Percentiles rank a stretch among this genome's conserved stretches.
phyloP scores from a whole-genome alignment of 1,140 invertebrate species.

The Anoplolepis gracilipes region DNA sequence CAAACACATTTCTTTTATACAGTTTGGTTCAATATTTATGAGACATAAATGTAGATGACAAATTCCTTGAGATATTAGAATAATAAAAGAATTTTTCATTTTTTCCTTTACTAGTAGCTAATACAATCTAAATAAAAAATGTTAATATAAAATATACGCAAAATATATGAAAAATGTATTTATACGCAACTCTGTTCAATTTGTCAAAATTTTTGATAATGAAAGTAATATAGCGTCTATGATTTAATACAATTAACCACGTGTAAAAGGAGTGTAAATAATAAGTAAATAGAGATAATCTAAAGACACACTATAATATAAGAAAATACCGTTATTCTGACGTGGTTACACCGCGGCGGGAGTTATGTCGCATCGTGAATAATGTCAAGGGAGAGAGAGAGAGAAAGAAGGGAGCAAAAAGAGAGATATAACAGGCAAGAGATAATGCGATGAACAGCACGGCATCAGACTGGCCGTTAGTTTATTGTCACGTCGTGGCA shows the following conservation, averaged over 20 bases:
- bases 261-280: neutral
- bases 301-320: conserved; percentile 18
- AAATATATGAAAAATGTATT: neutral
- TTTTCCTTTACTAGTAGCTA: neutral
- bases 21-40: conserved; percentile 6
- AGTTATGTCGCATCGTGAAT: conserved; percentile 56
- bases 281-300: conserved; percentile 35
- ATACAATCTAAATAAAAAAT: too few species aligned
- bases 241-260: neutral
- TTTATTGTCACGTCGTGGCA: conserved; percentile 66
- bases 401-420: conserved; percentile 18
- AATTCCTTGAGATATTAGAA: neutral
- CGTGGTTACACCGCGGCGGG: neutral
- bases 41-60: neutral
- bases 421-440: conserved; percentile 11
- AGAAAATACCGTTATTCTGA: conserved; percentile 34
- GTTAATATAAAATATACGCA: neutral
- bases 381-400: conserved; percentile 43
- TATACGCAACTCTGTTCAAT: neutral
- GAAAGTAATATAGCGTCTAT: neutral
- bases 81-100: neutral
- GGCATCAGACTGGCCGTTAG: conserved; percentile 66
- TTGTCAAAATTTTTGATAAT: neutral
- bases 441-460: conserved; percentile 87
- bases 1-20: neutral